Base-by-base conservation (phyloP, 2,113 vertebrate species). In the Clarias magur region DNA sequence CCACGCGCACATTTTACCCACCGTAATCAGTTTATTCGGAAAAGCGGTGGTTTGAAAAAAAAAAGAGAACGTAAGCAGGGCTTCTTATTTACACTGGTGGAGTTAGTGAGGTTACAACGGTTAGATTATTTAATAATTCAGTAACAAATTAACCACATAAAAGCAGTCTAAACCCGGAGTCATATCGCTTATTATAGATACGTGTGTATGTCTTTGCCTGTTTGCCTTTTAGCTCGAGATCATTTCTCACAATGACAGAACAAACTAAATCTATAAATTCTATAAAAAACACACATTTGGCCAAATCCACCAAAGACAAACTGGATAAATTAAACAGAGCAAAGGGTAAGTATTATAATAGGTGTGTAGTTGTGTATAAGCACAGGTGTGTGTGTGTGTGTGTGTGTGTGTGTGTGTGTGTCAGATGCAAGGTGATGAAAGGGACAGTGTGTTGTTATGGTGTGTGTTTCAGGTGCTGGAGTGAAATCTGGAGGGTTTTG, bases 401-500 rank as follows among this genome's bases (percentile, higher is more conserved):
- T 54, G 15, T 75, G 16, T 76, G 12, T 54, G 15, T 75, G 16
- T 76, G 19, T 57, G 42, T 57, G 12, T 54, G 15, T 75, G 16
- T 76, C n/a, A n/a, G 12, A 4, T 75, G 72, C 48, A 38, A 25
- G 2, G 13, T 21, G 10, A 53, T 23, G 13, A 78, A 15, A 67
- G 63, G 25, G 17, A 16, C 7, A 70, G 30, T 38, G 7, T 0
- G 30, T 19, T 15, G 30, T 34, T 17, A 19, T 70, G 21, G 2
- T 25, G 34, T 15, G 63, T 59, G 30, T 72, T 3, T 34, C 82
- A 98, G 98, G 96, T 62, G 92, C 86, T 85, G 86, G 90, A 42
- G 93, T 95, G 42, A 72, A 83, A 30, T 4, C 92, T 6, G 94
- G 95, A 12, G 92, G 94, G 89, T 97, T 97, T 82, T 99, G 97